Conservation (phyloP, 2,888 invertebrate genomes). For the Caenorhabditis sinica region DNA sequence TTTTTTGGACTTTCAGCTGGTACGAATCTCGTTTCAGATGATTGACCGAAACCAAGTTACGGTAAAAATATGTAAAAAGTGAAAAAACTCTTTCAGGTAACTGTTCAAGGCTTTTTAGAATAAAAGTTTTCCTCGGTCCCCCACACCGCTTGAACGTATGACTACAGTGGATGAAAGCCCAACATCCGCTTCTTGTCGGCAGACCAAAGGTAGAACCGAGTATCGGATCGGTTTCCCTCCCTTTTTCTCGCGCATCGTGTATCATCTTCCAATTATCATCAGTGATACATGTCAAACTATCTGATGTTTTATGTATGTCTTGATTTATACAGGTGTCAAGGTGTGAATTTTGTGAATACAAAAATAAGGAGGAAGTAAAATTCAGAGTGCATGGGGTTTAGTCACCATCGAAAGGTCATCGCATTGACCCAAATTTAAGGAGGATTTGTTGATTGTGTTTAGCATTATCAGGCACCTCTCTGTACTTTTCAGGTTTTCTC, state of each 20-base stretch:
- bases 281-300: background rate
- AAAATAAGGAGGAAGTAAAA: slow-evolving; percentile 21
- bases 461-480: slow-evolving; percentile 54
- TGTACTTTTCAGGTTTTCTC: slow-evolving; percentile 24
- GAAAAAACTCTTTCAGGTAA: no score
- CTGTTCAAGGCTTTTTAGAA: no score
- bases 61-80: no score
- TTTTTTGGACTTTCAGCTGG: background rate
- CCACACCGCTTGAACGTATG: background rate
- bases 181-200: slow-evolving; percentile 11
- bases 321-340: background rate
- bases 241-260: slow-evolving; percentile 10
- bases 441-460: background rate
- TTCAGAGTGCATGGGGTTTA: slow-evolving; percentile 21
- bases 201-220: slow-evolving; percentile 38
- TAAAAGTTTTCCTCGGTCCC: no score
- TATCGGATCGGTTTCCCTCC: slow-evolving; percentile 22
- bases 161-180: background rate
- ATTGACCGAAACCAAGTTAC: no score
- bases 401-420: slow-evolving; percentile 43
- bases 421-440: slow-evolving; percentile 40
- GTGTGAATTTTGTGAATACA: slow-evolving; percentile 9
- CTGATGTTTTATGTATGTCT: slow-evolving; percentile 5
- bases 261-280: slow-evolving; percentile 42
- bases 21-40: no score